Evolutionary conservation across 1,140 invertebrate genomes (phyloP).

Genomic region (Acarapis woodi): DNA sequence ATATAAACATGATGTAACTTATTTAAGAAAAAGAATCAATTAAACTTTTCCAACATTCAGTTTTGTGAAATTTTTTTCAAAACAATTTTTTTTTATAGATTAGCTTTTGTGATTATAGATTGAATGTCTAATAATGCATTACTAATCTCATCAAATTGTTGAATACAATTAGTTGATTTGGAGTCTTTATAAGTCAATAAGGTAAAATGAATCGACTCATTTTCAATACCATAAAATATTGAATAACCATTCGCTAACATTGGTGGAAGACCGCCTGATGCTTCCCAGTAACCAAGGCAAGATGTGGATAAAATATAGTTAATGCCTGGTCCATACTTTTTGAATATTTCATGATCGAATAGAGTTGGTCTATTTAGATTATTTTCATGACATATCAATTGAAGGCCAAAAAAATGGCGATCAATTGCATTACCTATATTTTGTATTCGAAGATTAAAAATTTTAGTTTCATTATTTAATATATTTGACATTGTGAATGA

Average conservation of each 20-base stretch:
- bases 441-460: neutral
- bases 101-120: too few relatives aligned
- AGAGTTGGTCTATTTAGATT: constrained; percentile 22
- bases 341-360: constrained; percentile 24
- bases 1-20: too few relatives aligned
- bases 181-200: neutral
- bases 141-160: too few relatives aligned
- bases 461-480: too few relatives aligned
- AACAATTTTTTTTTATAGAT: too few relatives aligned
- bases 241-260: constrained; percentile 31
- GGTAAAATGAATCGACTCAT: constrained; percentile 12
- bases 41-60: too few relatives aligned
- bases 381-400: constrained; percentile 21
- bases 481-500: too few relatives aligned
- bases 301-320: constrained; percentile 31
- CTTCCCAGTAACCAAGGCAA: constrained; percentile 25
- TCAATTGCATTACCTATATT: constrained; percentile 20
- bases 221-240: constrained; percentile 25
- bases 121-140: too few relatives aligned
- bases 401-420: constrained; percentile 23
- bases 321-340: constrained; percentile 28
- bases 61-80: too few relatives aligned
- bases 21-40: too few relatives aligned
- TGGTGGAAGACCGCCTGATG: constrained; percentile 26
- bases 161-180: constrained; percentile 2